Percentiles rank a stretch among this genome's conserved stretches.
phyloP scores from a whole-genome alignment of 2,797 vertebrate genomes.

The Bryconaethiops microstoma region DNA sequence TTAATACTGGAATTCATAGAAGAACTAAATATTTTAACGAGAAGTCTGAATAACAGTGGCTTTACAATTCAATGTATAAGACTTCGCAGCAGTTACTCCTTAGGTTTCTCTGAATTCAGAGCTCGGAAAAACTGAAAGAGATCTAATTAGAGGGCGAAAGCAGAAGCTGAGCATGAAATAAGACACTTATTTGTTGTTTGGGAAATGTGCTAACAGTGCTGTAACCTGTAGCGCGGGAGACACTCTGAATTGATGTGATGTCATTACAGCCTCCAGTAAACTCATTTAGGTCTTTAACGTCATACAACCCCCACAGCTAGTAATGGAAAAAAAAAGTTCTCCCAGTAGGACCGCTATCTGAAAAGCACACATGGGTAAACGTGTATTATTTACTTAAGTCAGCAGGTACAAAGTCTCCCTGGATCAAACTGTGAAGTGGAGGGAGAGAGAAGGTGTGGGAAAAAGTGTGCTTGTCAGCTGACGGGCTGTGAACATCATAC shows the following conservation, averaged over 20 bases:
- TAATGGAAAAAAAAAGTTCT: constrained; percentile 38
- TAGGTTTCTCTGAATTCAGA: neutral
- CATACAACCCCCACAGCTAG: constrained; percentile 29
- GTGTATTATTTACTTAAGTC: constrained; percentile 57
- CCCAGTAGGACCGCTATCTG: constrained; percentile 46
- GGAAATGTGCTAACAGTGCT: neutral
- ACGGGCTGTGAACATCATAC: constrained; percentile 5
- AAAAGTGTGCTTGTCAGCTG: constrained; percentile 50
- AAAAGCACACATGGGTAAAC: constrained; percentile 50
- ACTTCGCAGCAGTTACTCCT: neutral
- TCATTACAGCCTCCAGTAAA: neutral
- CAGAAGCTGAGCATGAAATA: neutral
- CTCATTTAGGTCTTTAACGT: constrained; percentile 7
- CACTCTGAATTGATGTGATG: neutral
- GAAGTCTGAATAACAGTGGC: neutral
- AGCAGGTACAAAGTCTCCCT: constrained; percentile 62
- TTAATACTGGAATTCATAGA: too few species aligned
- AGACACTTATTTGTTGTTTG: neutral
- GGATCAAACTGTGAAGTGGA: constrained; percentile 53
- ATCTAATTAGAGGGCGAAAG: neutral
- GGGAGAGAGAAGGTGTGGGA: constrained; percentile 47
- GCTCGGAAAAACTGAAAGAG: neutral
- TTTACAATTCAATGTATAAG: neutral
- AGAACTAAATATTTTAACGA: too few species aligned
- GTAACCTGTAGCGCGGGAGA: neutral